Evolutionary conservation across 2,113 vertebrate genomes (phyloP).

Genomic region (Canis aureus): DNA sequence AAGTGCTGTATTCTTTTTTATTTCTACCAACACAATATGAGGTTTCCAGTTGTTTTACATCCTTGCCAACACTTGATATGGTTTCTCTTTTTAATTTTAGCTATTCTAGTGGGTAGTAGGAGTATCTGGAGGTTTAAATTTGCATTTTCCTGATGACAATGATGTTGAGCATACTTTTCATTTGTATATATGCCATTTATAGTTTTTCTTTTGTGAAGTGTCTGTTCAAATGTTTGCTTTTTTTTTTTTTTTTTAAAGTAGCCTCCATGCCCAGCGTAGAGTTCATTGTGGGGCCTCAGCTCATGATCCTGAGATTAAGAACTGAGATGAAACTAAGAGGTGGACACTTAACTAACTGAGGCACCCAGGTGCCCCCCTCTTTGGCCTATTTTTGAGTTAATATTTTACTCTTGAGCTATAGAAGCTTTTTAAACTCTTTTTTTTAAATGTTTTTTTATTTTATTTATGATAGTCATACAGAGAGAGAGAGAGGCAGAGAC

Average conservation of each 20-base stretch:
- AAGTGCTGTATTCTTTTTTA: background rate
- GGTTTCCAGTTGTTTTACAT: background rate
- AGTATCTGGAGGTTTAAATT: background rate
- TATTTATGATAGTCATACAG: too few relatives aligned
- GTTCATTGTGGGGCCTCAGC: background rate
- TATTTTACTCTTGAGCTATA: slow-evolving; percentile 11
- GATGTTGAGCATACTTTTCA: slow-evolving; percentile 12
- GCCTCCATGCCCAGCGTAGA: background rate
- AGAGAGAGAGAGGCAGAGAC: too few relatives aligned
- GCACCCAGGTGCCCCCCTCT: background rate
- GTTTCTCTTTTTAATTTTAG: slow-evolving; percentile 27
- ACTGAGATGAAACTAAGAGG: background rate
- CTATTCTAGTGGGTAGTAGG: background rate
- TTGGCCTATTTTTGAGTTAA: background rate
- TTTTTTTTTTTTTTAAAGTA: background rate
- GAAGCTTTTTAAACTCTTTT: background rate
- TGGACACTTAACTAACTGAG: background rate
- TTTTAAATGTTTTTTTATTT: too few relatives aligned
- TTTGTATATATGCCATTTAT: slow-evolving; percentile 5
- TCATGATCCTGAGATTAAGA: background rate
- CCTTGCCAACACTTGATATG: slow-evolving; percentile 15
- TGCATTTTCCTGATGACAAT: background rate
- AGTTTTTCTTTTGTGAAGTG: background rate
- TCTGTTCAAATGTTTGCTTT: background rate
- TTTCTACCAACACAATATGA: background rate